Evolutionary conservation across 2,797 vertebrate genomes (phyloP), one percentile per base, ranked within the genome.

Genomic region (Coregonus suidteri): DNA sequence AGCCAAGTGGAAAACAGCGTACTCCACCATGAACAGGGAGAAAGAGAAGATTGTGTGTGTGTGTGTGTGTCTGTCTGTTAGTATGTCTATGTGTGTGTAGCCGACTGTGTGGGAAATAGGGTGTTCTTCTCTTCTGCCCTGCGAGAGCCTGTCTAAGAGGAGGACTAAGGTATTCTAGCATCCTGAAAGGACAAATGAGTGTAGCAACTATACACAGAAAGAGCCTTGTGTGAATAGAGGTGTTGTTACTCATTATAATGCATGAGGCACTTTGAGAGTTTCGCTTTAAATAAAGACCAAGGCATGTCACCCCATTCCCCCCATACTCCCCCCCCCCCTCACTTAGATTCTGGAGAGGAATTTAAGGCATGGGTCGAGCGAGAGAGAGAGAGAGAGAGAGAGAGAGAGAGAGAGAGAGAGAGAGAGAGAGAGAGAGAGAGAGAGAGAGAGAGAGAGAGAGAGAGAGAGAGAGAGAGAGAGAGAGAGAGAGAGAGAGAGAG

Each of bases 241-340:
- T 82, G 90, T 88, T 82, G 62, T 82, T 77, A 88, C 86, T 90
- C 87, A 92, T 92, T 91, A 90, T 82, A 84, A 91, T 91, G 90
- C 89, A 88, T 79, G 84, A 87, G 82, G 84, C 86, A 83, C 85
- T 90, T 86, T 75, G 82, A 85, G 88, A 89, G 84, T 81, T 81
- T 82, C 72, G 1, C 41, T 83, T 88, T 80, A 83, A 92, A 89
- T 82, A 89, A 91, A 87, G 77, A 83, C 71, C 6, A 85, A 76
- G 13, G 31, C 51, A 37, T 13, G 18, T 62, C 80, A 83, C 75
- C 65, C 85, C 78, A 71, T 72, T 74, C 83, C 66, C 70, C 76
- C 16, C 51, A 74, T 51, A n/a, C n/a, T n/a, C n/a, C n/a, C n/a
- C n/a, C 52, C 15, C 15, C 52, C 54, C 75, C 53, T 64, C 51